phyloP scores from a whole-genome alignment of 2,797 vertebrate genomes.

The Phoebastria nigripes region DNA sequence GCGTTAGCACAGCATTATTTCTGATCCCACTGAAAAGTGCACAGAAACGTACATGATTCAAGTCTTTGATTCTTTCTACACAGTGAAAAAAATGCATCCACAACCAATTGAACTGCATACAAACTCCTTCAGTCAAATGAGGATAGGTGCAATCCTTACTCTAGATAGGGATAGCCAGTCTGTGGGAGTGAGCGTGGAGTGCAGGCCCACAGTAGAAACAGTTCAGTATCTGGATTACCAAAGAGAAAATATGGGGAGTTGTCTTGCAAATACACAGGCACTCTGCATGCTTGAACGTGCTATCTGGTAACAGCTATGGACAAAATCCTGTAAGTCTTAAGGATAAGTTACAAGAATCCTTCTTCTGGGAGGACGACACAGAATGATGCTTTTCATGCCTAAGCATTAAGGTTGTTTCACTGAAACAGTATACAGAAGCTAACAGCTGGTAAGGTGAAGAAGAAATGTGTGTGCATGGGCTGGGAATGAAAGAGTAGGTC shows the following conservation, averaged over 20 bases:
- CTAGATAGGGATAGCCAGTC: not conserved
- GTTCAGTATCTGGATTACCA: not conserved
- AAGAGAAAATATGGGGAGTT: not conserved
- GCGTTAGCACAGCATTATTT: conserved; percentile 36
- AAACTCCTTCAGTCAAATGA: not conserved
- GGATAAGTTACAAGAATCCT: not conserved
- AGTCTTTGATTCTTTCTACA: not conserved
- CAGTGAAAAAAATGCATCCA: not conserved
- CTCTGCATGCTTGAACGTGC: fast-evolving
- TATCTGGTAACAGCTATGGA: not conserved
- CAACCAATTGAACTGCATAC: not conserved
- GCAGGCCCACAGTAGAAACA: not conserved
- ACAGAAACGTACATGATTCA: not conserved
- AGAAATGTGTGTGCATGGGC: not conserved
- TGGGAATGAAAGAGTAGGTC: not conserved
- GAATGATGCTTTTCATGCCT: not conserved
- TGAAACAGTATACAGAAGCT: not conserved
- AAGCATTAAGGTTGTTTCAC: not conserved
- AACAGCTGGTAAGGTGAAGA: not conserved
- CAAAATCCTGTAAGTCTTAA: not conserved
- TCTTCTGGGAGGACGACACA: not conserved
- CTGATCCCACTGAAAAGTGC: not conserved
- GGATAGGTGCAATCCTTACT: not conserved
- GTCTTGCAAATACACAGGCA: not conserved
- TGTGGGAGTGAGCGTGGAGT: fast-evolving